Evolutionary conservation across 2,797 vertebrate species (phyloP).

Genomic region (Ataeniobius toweri): DNA sequence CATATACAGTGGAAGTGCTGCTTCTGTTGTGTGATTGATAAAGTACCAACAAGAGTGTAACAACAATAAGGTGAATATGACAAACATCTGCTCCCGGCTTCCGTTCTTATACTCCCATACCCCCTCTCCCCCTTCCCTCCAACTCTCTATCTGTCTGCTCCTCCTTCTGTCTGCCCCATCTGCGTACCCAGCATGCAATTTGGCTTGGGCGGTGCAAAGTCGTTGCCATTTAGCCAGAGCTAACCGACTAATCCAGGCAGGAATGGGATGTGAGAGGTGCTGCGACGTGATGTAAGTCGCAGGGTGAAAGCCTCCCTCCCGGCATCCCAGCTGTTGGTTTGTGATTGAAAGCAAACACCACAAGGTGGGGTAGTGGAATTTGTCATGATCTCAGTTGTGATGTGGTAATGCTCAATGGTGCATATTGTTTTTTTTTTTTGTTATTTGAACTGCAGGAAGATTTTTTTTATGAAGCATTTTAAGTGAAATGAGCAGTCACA

Average conservation of each 20-base stretch:
- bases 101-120: constrained; percentile 60
- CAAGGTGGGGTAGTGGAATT: constrained; percentile 77
- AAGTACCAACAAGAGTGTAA: constrained; percentile 67
- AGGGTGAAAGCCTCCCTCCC: constrained; percentile 26
- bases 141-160: constrained; percentile 40
- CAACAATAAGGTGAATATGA: constrained; percentile 72
- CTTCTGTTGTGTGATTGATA: constrained; percentile 68
- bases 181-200: constrained; percentile 76
- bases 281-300: constrained; percentile 62
- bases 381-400: constrained; percentile 46
- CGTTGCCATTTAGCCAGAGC: constrained; percentile 69
- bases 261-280: constrained; percentile 54
- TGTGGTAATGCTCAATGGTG: constrained; percentile 40
- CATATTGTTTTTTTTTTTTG: constrained; percentile 27
- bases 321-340: constrained; percentile 66
- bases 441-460: constrained; percentile 28
- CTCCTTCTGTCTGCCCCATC: constrained; percentile 81
- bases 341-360: constrained; percentile 73
- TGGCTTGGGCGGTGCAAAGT: constrained; percentile 60
- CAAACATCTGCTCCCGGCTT: constrained; percentile 78
- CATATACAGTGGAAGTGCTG: constrained; percentile 51
- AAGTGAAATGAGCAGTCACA: constrained; percentile 25
- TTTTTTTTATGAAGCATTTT: constrained; percentile 10
- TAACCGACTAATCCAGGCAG: constrained; percentile 70
- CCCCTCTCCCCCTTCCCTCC: constrained; percentile 31